phyloP scores from a whole-genome alignment of 2,888 invertebrate genomes.

The Trichopria drosophilae region DNA sequence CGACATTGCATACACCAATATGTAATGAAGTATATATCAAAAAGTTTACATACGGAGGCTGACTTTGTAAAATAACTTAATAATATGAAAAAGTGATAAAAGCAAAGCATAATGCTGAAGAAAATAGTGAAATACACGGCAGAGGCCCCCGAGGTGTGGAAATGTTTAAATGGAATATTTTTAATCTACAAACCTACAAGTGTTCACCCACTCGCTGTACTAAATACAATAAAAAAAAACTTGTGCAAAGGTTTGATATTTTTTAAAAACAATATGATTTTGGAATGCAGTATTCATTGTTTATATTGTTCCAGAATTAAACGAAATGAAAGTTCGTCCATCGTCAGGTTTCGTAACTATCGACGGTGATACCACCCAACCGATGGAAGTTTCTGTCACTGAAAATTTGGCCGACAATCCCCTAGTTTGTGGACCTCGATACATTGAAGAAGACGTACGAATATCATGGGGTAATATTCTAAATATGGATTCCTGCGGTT shows the following conservation, averaged over 20 bases:
- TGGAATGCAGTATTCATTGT: too few species aligned
- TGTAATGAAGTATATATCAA: too few species aligned
- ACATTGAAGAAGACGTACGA: slow-evolving; percentile 69
- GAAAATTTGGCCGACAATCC: slow-evolving; percentile 76
- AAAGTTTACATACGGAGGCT: too few species aligned
- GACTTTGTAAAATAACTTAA: not conserved
- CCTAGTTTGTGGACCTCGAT: slow-evolving; percentile 75
- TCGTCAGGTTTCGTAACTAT: slow-evolving; percentile 66
- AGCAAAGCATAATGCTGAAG: not conserved
- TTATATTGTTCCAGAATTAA: slow-evolving; percentile 65
- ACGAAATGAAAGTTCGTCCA: slow-evolving; percentile 68
- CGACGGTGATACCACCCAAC: slow-evolving; percentile 66
- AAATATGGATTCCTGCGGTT: slow-evolving; percentile 72
- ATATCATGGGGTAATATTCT: slow-evolving; percentile 66
- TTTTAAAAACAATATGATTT: slow-evolving; percentile 5
- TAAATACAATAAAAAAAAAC: slow-evolving; percentile 65
- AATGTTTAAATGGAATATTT: slow-evolving; percentile 72
- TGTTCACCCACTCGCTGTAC: slow-evolving; percentile 62
- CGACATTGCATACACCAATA: too few species aligned
- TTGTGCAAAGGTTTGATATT: slow-evolving; percentile 68
- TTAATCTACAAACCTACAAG: slow-evolving; percentile 79
- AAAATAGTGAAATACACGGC: slow-evolving; percentile 22
- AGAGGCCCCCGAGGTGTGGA: slow-evolving; percentile 68
- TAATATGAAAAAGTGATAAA: not conserved
- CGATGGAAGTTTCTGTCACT: slow-evolving; percentile 63